A percentile compares a stretch with the other conserved stretches of the same genome.
These are phyloP conservation scores for Eilema griseolum DNA, from an alignment of 2,888 invertebrate genomes.

Conservation along the genomic window DNA sequence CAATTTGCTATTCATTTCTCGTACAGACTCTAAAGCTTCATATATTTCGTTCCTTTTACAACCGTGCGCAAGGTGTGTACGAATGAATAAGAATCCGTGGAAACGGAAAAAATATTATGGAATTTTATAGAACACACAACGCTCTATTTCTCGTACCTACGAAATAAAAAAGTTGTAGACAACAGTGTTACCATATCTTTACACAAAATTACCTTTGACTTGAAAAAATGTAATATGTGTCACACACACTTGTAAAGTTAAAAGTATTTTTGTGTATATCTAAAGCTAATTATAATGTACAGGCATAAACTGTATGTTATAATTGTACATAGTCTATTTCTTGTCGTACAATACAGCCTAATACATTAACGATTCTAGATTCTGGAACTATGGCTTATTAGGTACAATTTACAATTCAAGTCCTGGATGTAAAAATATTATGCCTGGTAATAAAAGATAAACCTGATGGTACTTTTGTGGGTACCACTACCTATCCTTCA, in stretches of 20 bases:
- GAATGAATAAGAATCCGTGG: slow-evolving; percentile 1
- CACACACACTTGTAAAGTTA: too few relatives aligned
- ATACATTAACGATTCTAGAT: neutral
- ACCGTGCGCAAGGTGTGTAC: neutral
- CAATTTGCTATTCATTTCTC: slow-evolving; percentile 3
- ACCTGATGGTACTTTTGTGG: neutral
- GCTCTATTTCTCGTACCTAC: neutral
- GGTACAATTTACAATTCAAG: too few relatives aligned
- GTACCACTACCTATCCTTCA: neutral
- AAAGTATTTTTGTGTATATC: neutral
- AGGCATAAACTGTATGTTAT: neutral
- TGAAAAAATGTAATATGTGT: neutral
- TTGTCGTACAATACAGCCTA: too few relatives aligned
- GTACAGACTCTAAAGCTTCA: neutral
- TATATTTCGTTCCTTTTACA: neutral
- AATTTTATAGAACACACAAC: slow-evolving; percentile 4
- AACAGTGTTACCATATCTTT: neutral
- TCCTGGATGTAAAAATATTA: too few relatives aligned
- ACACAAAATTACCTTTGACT: neutral
- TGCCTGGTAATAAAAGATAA: neutral
- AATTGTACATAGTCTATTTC: neutral
- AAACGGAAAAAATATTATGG: slow-evolving; percentile 7
- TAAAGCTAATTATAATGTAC: neutral
- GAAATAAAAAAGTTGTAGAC: neutral
- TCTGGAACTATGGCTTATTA: neutral